These are phyloP conservation scores for Crotalus viridis DNA, from an alignment of 2,113 vertebrate genomes.

Conservation along the genomic window DNA sequence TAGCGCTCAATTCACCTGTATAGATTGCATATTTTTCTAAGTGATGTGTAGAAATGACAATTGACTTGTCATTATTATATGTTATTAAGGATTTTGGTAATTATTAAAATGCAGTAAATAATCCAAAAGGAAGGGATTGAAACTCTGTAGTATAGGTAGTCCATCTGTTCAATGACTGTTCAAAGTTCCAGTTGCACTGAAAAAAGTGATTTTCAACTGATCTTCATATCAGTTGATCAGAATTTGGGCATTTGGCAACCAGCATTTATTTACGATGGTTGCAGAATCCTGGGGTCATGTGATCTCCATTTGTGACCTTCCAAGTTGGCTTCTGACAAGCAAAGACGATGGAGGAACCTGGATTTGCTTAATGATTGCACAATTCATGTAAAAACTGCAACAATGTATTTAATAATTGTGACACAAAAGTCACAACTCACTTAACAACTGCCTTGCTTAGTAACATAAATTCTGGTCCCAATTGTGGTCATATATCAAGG, in stretches of 20 bases:
- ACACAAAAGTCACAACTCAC: background rate
- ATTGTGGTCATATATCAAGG: background rate
- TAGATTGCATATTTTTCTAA: background rate
- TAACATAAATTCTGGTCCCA: background rate
- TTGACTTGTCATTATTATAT: background rate
- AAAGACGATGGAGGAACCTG: background rate
- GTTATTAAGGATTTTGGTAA: background rate
- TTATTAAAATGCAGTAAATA: background rate
- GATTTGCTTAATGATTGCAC: background rate
- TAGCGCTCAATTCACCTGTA: background rate
- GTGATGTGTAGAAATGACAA: background rate
- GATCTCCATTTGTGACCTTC: background rate
- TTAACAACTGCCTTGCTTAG: background rate
- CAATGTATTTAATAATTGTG: background rate
- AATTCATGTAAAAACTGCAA: background rate
- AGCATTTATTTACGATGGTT: background rate
- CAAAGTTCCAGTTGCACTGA: background rate
- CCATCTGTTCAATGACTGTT: background rate
- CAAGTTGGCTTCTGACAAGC: background rate
- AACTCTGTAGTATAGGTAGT: background rate
- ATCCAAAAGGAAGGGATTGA: background rate
- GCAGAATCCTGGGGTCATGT: background rate
- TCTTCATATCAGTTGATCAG: background rate
- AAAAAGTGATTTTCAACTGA: background rate
- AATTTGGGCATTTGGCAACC: background rate